Evolutionary conservation across 1,140 invertebrate species (phyloP).

Genomic region (Plodia interpunctella): DNA sequence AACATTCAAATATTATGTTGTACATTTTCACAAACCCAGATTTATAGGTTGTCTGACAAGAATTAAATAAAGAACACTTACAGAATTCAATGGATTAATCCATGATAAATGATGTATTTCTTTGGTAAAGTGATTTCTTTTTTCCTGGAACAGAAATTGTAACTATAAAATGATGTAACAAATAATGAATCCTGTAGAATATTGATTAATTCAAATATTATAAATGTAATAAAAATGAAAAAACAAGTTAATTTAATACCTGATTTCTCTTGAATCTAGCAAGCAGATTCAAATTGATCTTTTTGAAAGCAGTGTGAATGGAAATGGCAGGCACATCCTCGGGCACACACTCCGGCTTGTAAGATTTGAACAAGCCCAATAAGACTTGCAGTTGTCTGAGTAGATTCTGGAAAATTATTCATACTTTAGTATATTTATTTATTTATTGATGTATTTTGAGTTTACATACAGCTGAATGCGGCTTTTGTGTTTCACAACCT

Average conservation of each 20-base stretch:
- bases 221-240: neutral
- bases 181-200: too few relatives aligned
- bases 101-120: slow-evolving; percentile 42
- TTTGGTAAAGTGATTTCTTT: slow-evolving; percentile 33
- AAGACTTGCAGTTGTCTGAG: slow-evolving; percentile 56
- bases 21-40: too few relatives aligned
- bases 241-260: slow-evolving; percentile 44
- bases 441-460: too few relatives aligned
- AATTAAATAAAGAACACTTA: slow-evolving; percentile 39
- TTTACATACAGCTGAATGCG: too few relatives aligned
- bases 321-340: slow-evolving; percentile 64
- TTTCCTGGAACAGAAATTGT: slow-evolving; percentile 39
- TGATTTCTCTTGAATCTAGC: slow-evolving; percentile 52
- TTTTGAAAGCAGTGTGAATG: slow-evolving; percentile 59
- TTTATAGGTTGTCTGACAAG: too few relatives aligned
- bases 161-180: slow-evolving; percentile 16
- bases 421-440: too few relatives aligned
- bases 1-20: neutral
- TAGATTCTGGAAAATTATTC: slow-evolving; percentile 47
- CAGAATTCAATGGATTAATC: slow-evolving; percentile 53
- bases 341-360: slow-evolving; percentile 69
- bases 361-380: slow-evolving; percentile 69
- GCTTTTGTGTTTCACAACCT: too few relatives aligned
- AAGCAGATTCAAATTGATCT: slow-evolving; percentile 47
- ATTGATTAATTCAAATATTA: slow-evolving; percentile 18